A percentile compares a stretch with the other conserved stretches of the same genome.
phyloP scores from a whole-genome alignment of 2,113 vertebrate species.

The Zosterops hypoxanthus region DNA sequence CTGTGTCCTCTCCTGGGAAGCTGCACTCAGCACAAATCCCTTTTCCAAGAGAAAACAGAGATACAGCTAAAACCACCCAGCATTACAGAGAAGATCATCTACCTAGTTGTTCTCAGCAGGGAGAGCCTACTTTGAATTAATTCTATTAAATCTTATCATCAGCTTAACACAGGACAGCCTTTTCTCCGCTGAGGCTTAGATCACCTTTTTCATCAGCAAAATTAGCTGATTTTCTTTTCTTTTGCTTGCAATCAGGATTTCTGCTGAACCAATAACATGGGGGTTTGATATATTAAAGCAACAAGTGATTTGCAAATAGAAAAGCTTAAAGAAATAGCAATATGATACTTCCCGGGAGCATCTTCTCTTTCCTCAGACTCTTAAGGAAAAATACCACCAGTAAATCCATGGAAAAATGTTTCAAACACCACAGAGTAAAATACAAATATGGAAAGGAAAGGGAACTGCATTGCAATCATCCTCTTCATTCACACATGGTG shows the following conservation, averaged over 20 bases:
- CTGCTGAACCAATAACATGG: background rate
- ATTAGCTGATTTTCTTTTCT: background rate
- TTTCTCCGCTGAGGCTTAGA: background rate
- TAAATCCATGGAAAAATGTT: background rate
- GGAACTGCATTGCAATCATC: background rate
- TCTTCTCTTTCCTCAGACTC: background rate
- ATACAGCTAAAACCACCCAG: background rate
- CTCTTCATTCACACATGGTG: background rate
- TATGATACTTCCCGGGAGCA: background rate
- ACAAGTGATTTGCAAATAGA: background rate
- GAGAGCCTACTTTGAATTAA: background rate
- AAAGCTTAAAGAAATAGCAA: background rate
- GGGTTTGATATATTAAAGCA: background rate
- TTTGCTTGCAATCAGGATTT: background rate
- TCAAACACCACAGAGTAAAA: background rate
- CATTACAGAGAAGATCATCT: background rate
- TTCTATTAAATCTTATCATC: background rate
- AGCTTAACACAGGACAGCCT: background rate
- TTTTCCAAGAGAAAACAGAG: background rate
- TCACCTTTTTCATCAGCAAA: background rate
- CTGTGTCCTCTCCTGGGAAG: background rate
- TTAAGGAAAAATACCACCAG: background rate
- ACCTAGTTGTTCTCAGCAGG: background rate
- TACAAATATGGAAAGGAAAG: background rate
- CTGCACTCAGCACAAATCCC: background rate